Evolutionary conservation across 2,113 vertebrate genomes (phyloP).

Genomic region (Microcebus griseorufus): DNA sequence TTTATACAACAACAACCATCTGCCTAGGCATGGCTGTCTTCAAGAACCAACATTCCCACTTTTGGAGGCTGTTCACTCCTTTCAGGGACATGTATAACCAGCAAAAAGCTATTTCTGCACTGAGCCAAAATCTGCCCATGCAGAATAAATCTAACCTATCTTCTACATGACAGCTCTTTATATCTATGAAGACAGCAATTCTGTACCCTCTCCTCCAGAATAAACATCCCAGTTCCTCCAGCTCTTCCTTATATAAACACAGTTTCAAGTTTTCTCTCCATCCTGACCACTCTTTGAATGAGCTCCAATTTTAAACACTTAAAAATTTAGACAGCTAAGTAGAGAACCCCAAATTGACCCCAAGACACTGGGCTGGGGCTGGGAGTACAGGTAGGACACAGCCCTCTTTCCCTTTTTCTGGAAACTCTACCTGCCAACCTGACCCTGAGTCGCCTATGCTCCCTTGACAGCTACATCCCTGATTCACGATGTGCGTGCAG

Average conservation of each 20-base stretch:
- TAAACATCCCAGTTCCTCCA: slow-evolving; percentile 56
- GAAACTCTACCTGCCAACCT: neutral
- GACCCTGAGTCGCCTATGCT: neutral
- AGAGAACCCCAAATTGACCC: slow-evolving; percentile 33
- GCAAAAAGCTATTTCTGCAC: neutral
- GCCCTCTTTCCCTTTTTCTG: neutral
- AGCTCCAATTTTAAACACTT: slow-evolving; percentile 56
- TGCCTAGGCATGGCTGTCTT: neutral
- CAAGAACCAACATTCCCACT: neutral
- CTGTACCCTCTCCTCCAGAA: slow-evolving; percentile 56
- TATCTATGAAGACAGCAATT: slow-evolving; percentile 54
- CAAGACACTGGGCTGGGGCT: neutral
- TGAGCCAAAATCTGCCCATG: neutral
- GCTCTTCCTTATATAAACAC: slow-evolving; percentile 56
- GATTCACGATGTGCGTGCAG: fast-evolving
- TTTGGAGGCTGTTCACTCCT: neutral
- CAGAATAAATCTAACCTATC: slow-evolving; percentile 36
- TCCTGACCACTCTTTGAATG: slow-evolving; percentile 56
- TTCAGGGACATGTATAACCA: neutral
- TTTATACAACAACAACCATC: neutral
- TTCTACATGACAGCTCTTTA: neutral
- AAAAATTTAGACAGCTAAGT: slow-evolving; percentile 19
- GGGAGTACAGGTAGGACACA: neutral
- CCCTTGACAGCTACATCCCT: neutral
- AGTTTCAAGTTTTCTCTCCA: slow-evolving; percentile 50